Percentiles rank a stretch among this genome's conserved stretches.
These are phyloP conservation scores for Eciton burchellii DNA, from an alignment of 1,140 invertebrate species.

Conservation along the genomic window DNA sequence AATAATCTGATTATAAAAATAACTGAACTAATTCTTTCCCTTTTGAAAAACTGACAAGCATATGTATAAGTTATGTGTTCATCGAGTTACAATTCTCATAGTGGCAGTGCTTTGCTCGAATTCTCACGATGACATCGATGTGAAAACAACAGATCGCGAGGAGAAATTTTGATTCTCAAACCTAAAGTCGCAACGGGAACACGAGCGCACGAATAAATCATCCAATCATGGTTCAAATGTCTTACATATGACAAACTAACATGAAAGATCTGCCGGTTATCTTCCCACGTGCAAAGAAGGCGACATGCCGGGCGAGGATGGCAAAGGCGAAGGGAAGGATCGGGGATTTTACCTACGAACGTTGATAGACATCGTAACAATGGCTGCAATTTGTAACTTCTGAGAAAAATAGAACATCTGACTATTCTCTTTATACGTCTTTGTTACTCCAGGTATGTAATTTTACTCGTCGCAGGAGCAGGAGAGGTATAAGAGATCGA, in stretches of 20 bases:
- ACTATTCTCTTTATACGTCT: slow-evolving; percentile 69
- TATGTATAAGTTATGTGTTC: slow-evolving; percentile 16
- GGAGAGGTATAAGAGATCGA: slow-evolving; percentile 44
- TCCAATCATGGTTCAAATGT: neutral
- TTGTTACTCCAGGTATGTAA: slow-evolving; percentile 80
- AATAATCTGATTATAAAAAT: neutral
- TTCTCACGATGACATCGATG: neutral
- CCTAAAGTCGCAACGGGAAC: slow-evolving; percentile 64
- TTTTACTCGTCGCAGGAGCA: slow-evolving; percentile 50
- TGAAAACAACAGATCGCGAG: neutral
- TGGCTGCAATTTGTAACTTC: slow-evolving; percentile 69
- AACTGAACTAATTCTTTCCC: neutral
- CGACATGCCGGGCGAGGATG: slow-evolving; percentile 25
- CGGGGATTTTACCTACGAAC: slow-evolving; percentile 54
- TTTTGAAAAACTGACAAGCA: neutral
- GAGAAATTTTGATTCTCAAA: slow-evolving; percentile 70
- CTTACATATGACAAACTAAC: slow-evolving; percentile 47
- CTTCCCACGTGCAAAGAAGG: slow-evolving; percentile 44
- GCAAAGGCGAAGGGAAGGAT: neutral
- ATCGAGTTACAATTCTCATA: slow-evolving; percentile 34
- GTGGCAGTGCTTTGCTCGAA: slow-evolving; percentile 40
- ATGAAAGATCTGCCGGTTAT: slow-evolving; percentile 32
- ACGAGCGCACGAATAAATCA: slow-evolving; percentile 39
- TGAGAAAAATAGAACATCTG: slow-evolving; percentile 78
- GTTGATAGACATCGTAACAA: slow-evolving; percentile 73